Base-by-base conservation (phyloP, 2,113 vertebrate genomes). In the Coregonus clupeaformis region DNA sequence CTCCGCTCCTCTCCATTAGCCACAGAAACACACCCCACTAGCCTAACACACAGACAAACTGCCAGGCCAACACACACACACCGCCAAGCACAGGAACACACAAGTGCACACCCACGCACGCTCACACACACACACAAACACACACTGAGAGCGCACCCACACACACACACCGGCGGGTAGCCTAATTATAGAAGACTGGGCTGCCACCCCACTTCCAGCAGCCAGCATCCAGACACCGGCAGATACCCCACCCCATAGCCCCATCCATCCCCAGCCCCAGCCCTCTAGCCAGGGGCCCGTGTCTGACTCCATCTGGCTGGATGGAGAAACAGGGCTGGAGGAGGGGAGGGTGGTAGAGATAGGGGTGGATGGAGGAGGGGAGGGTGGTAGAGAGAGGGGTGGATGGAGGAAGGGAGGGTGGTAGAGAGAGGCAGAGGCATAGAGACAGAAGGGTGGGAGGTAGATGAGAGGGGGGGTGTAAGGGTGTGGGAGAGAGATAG, bases 121-220 rank as follows among this genome's bases (percentile, higher is more conserved):
- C 24, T 3, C 62, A 64, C 62, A 59, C 57, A 27, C 60, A 14
- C 60, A 64, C 62, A 64, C 62, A 59, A 2, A 60, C n/a, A 22
- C 57, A 60, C n/a, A 60, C 13, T 52, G 36, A 52, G 49, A 18
- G 49, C 4, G 14, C n/a, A 60, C 57, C 12, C 57, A 60, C 64
- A 66, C 57, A 60, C 64, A 66, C 64, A 66, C 29, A 66, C 64
- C 64, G 16, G 27, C 64, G 30, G 64, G 64, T 27, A 66, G 64
- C 64, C 64, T 66, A 66, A 66, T 66, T 66, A 66, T 66, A 66
- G 64, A 52, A 18, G 64, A 66, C 64, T 66, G 64, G 64, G 64
- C 64, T 66, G 29, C 64, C 64, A 66, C 64, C 64, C 29, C 25
- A 32, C 64, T 20, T 66, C 5, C 27, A 66, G 64, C 14, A 66